These are phyloP conservation scores for Copidosoma floridanum DNA, from an alignment of 1,140 invertebrate genomes.

Conservation along the genomic window DNA sequence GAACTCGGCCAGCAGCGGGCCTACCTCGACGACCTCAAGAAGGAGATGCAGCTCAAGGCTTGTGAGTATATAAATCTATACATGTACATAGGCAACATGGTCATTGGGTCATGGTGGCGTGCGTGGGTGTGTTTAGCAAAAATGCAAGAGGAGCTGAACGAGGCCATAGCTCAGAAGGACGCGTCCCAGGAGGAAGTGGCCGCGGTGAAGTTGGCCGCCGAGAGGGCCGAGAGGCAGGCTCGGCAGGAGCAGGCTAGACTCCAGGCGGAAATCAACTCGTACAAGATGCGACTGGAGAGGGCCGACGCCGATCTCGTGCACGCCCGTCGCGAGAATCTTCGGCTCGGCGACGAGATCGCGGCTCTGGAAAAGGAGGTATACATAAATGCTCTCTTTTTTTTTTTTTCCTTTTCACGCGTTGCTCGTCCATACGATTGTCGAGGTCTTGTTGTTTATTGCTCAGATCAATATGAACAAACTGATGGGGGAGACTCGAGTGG, in stretches of 20 bases:
- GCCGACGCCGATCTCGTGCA: conserved; percentile 76
- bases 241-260: conserved; percentile 73
- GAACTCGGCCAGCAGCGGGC: conserved; percentile 65
- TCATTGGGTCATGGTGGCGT: no score
- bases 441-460: background rate
- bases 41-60: conserved; percentile 74
- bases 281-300: conserved; percentile 73
- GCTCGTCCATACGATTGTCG: background rate
- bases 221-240: conserved; percentile 68
- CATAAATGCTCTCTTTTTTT: no score
- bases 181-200: conserved; percentile 75
- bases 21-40: conserved; percentile 73
- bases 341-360: conserved; percentile 72
- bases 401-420: no score
- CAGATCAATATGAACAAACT: conserved; percentile 55
- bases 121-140: conserved; percentile 57
- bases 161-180: conserved; percentile 71
- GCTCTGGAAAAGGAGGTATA: conserved; percentile 76
- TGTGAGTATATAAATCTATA: conserved; percentile 54
- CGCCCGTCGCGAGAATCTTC: conserved; percentile 71
- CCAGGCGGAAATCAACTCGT: conserved; percentile 73
- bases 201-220: conserved; percentile 59
- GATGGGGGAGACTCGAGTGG: conserved; percentile 33
- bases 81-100: no score
- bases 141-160: conserved; percentile 72